These are phyloP conservation scores for Xestia c-nigrum DNA, from an alignment of 2,888 invertebrate species.

Conservation along the genomic window DNA sequence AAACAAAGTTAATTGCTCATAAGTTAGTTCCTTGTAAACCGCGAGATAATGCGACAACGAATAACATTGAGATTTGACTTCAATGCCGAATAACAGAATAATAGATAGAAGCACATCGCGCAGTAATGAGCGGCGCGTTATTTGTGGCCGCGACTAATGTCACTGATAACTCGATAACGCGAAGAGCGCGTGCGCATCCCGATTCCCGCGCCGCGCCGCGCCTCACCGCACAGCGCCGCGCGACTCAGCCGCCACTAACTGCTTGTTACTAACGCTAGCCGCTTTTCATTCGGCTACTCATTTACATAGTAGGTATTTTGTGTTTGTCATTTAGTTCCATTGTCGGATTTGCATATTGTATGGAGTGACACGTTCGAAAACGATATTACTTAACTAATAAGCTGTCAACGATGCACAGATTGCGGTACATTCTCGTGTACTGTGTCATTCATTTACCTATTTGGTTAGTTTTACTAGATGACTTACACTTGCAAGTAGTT, in stretches of 20 bases:
- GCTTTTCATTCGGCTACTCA: slow-evolving; percentile 51
- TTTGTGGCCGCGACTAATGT: slow-evolving; percentile 18
- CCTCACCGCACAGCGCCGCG: background rate
- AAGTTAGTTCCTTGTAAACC: slow-evolving; percentile 34
- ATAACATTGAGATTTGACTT: slow-evolving; percentile 48
- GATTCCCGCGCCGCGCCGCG: background rate
- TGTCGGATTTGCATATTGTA: slow-evolving; percentile 50
- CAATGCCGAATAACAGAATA: slow-evolving; percentile 59
- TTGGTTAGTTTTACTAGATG: background rate
- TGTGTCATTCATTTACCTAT: slow-evolving; percentile 2
- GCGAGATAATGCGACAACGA: slow-evolving; percentile 44
- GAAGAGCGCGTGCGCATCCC: slow-evolving; percentile 22
- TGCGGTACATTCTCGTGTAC: background rate
- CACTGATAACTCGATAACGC: slow-evolving; percentile 12
- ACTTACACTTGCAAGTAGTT: background rate
- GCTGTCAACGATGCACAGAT: slow-evolving; percentile 1
- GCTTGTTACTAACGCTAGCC: slow-evolving; percentile 40
- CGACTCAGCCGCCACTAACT: slow-evolving; percentile 14
- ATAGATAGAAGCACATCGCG: slow-evolving; percentile 23
- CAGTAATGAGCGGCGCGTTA: slow-evolving; percentile 39
- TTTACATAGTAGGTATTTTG: slow-evolving; percentile 51
- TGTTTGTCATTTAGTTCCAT: slow-evolving; percentile 50
- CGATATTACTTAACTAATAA: slow-evolving; percentile 23
- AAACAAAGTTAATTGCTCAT: slow-evolving; percentile 27
- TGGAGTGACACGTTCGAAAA: slow-evolving; percentile 25